These are phyloP conservation scores for Xestia rhomboidea DNA, from an alignment of 2,888 invertebrate species.

Conservation along the genomic window DNA sequence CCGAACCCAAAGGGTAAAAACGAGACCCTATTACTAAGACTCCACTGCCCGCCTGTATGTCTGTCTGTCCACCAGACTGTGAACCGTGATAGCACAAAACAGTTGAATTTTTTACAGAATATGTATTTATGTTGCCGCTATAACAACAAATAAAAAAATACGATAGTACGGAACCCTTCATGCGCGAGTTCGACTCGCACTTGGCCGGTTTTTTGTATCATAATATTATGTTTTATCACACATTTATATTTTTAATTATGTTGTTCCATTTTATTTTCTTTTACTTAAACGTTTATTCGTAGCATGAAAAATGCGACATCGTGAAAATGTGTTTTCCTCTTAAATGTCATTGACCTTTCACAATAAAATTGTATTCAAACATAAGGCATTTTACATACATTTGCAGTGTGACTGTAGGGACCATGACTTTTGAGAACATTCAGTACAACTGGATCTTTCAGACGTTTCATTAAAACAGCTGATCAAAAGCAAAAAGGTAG, in stretches of 20 bases:
- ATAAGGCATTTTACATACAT: slow-evolving; percentile 5
- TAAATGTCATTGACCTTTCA: slow-evolving; percentile 54
- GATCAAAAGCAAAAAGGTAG: not conserved
- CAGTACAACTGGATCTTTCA: not conserved
- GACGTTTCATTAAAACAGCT: slow-evolving; percentile 1
- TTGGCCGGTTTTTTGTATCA: too few relatives aligned
- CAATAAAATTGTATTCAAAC: slow-evolving; percentile 14
- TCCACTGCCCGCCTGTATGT: too few relatives aligned
- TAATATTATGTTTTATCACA: too few relatives aligned
- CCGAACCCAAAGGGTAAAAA: too few relatives aligned
- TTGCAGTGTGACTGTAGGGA: not conserved
- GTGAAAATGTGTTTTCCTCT: slow-evolving; percentile 36
- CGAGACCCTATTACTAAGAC: too few relatives aligned
- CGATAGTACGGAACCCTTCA: too few relatives aligned
- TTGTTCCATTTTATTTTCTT: not conserved
- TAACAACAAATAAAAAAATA: too few relatives aligned
- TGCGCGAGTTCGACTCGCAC: too few relatives aligned
- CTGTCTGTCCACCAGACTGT: too few relatives aligned
- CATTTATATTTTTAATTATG: not conserved
- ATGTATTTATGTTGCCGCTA: too few relatives aligned
- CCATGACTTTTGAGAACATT: not conserved
- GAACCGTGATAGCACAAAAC: too few relatives aligned
- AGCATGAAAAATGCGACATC: slow-evolving; percentile 14
- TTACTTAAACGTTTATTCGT: not conserved
- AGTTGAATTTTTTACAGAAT: too few relatives aligned